phyloP scores from a whole-genome alignment of 2,888 invertebrate species.

The Punctoribates punctum region DNA sequence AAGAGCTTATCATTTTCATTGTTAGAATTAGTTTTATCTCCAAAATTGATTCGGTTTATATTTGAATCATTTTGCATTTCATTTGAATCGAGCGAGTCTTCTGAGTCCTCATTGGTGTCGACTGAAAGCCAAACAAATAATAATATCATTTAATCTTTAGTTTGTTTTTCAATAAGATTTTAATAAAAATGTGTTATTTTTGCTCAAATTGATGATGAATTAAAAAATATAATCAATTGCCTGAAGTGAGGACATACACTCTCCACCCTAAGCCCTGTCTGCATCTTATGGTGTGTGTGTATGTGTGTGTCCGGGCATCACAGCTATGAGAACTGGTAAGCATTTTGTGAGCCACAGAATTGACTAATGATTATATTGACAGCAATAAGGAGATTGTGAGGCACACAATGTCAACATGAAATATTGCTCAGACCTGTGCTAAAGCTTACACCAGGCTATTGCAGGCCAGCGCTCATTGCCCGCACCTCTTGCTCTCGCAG shows the following conservation, averaged over 20 bases:
- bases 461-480: constrained; percentile 39
- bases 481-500: constrained; percentile 26
- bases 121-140: neutral
- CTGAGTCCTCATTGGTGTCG: constrained; percentile 4
- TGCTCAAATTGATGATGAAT: neutral
- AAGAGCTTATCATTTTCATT: neutral
- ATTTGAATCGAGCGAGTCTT: neutral
- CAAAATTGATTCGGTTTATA: neutral
- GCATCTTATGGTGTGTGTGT: neutral
- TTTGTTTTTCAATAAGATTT: neutral
- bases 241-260: neutral
- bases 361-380: constrained; percentile 40
- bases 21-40: neutral
- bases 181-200: neutral
- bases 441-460: constrained; percentile 11
- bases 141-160: neutral
- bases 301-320: constrained; percentile 22
- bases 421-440: constrained; percentile 40
- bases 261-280: constrained; percentile 11
- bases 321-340: neutral
- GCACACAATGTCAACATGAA: constrained; percentile 41
- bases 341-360: constrained; percentile 14
- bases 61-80: neutral
- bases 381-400: constrained; percentile 35
- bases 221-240: constrained; percentile 26